phyloP scores from a whole-genome alignment of 2,113 vertebrate genomes.

The Cettia cetti region DNA sequence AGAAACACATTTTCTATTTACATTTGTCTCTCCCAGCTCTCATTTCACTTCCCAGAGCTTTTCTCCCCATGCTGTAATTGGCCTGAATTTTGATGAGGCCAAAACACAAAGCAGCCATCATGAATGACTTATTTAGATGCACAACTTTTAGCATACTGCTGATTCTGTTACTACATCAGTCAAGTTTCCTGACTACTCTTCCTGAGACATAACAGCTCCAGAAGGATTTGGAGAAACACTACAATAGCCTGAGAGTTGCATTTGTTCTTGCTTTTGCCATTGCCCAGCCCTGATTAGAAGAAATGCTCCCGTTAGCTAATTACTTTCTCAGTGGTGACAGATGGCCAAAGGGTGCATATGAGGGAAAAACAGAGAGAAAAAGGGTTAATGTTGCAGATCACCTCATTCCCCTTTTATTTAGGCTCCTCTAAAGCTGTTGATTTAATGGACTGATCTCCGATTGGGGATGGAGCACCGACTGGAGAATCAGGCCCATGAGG shows the following conservation, averaged over 20 bases:
- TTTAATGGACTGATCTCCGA: neutral
- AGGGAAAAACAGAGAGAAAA: slow-evolving; percentile 56
- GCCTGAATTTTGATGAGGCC: slow-evolving; percentile 51
- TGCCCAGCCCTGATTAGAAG: slow-evolving; percentile 39
- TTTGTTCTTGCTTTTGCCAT: slow-evolving; percentile 45
- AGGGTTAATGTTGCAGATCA: slow-evolving; percentile 63
- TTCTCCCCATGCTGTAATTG: slow-evolving; percentile 29
- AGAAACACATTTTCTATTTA: slow-evolving; percentile 46
- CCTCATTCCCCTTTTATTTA: neutral
- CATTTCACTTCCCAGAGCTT: slow-evolving; percentile 16
- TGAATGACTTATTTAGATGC: slow-evolving; percentile 46
- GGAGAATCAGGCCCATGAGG: neutral
- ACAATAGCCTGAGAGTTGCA: neutral
- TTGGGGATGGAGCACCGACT: neutral
- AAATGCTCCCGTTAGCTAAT: slow-evolving; percentile 66
- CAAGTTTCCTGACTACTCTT: slow-evolving; percentile 48
- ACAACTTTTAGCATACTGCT: slow-evolving; percentile 45
- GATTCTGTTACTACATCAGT: slow-evolving; percentile 32
- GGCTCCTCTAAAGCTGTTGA: neutral
- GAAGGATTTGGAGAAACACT: slow-evolving; percentile 21
- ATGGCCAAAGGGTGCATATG: neutral
- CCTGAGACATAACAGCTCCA: neutral
- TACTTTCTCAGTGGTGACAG: slow-evolving; percentile 62
- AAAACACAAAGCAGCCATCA: slow-evolving; percentile 45
- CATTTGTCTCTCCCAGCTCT: slow-evolving; percentile 31